phyloP scores from a whole-genome alignment of 2,797 vertebrate genomes.

The Lutjanus campechanus region DNA sequence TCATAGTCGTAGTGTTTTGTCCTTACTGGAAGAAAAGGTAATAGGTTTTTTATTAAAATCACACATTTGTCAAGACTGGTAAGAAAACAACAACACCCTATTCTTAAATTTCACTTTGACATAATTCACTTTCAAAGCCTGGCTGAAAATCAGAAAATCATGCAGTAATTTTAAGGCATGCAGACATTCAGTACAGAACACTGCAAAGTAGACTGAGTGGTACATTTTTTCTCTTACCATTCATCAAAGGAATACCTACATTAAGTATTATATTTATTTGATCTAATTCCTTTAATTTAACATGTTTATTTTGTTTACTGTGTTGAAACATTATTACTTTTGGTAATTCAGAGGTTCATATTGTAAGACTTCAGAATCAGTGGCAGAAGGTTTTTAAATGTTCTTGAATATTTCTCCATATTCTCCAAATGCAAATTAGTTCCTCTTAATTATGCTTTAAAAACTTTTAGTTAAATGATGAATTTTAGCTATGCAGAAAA shows the following conservation, averaged over 20 bases:
- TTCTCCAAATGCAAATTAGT: constrained; percentile 2
- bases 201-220: too few species aligned
- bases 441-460: neutral
- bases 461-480: neutral
- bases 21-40: neutral
- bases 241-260: too few species aligned
- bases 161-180: too few species aligned
- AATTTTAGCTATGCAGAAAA: neutral
- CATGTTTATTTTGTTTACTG: neutral
- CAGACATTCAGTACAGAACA: too few species aligned
- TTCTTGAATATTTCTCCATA: neutral
- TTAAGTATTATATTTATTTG: neutral
- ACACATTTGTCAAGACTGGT: neutral
- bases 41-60: neutral
- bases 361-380: neutral
- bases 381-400: neutral
- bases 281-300: too few species aligned
- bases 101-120: too few species aligned
- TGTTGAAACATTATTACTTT: neutral
- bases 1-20: neutral
- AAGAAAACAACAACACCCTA: too few species aligned
- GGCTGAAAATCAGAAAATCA: too few species aligned
- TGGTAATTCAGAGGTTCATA: too few species aligned
- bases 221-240: too few species aligned
- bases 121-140: too few species aligned